These are phyloP conservation scores for Pachypanchax playfairii DNA, from an alignment of 2,113 vertebrate genomes.

Conservation along the genomic window DNA sequence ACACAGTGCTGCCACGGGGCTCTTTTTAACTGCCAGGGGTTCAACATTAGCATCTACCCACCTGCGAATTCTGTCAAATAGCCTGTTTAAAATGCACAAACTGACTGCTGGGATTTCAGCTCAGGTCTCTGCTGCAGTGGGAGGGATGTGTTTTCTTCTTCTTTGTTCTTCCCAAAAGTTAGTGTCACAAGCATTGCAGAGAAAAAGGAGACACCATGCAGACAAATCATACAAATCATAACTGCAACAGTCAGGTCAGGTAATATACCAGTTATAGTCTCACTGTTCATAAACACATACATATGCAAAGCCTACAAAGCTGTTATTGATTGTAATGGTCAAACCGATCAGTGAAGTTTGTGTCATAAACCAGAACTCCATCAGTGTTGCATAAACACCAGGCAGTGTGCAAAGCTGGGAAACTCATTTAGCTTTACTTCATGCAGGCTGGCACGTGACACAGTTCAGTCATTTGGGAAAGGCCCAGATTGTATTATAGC, in stretches of 20 bases:
- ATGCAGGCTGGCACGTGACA: neutral
- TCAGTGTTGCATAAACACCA: too few species aligned
- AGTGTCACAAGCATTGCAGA: slow-evolving; percentile 1
- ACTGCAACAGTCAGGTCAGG: neutral
- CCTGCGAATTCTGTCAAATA: slow-evolving; percentile 1
- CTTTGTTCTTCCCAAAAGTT: slow-evolving; percentile 11
- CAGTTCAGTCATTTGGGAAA: slow-evolving; percentile 30
- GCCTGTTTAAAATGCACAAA: slow-evolving; percentile 15
- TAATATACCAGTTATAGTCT: neutral
- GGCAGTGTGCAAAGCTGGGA: neutral
- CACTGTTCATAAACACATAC: neutral
- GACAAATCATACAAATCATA: neutral
- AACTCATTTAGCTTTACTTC: slow-evolving; percentile 2
- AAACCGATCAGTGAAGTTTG: too few species aligned
- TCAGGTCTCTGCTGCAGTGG: neutral
- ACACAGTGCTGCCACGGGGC: neutral
- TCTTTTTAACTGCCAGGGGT: slow-evolving; percentile 6
- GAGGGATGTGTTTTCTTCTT: neutral
- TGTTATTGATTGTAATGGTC: too few species aligned
- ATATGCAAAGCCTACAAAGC: too few species aligned
- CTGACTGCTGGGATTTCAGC: slow-evolving; percentile 8
- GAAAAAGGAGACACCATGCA: neutral
- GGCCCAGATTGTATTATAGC: slow-evolving; percentile 30
- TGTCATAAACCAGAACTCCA: too few species aligned
- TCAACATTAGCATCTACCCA: slow-evolving; percentile 1